Base-by-base conservation (phyloP, 2,888 invertebrate species). In the Scotopteryx bipunctaria region DNA sequence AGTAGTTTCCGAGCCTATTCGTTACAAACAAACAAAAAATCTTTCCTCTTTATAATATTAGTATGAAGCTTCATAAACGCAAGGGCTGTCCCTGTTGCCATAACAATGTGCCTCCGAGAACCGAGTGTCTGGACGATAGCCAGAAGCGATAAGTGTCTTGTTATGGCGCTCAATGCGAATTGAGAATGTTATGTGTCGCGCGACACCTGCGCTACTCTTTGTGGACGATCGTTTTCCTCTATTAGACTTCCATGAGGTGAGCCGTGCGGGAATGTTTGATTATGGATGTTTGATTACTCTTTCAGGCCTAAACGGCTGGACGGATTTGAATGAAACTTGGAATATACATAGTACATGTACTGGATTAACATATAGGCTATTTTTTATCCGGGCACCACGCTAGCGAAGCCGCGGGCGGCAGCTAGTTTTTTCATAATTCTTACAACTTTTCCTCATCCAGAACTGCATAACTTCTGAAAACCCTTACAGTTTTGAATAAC, bases 81-180 rank as follows among this genome's bases (percentile, higher is more conserved):
- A 53, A 53, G 46, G 23, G 36, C 46, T 48, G 40, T 41, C 50
- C 27, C 9, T 13, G 46, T 56, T 47, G 42, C 44, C 36, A 52
- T 51, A 50, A 57, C 55, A 57, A 57, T 55, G 53, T 2, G 23
- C n/a, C 40, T 44, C 44, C 9, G 17, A 50, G 55, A 61, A n/a
- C n/a, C n/a, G n/a, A 54, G 32, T 50, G 49, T 43, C 41, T 38
- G 46, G 54, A 27, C 32, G 63, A 55, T 63, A 43, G 55, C 57
- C 53, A 59, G 45, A 56, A 55, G 52, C 46, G 57, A 64, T 64
- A 58, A 50, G 56, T 53, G 52, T 53, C 33, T 55, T 56, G 58
- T 57, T 49, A 52, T 59, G 55, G 36, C 54, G 14, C 32, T 17
- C 13, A 25, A 16, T 32, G 46, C 35, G 44, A 38, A 50, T 47